Evolutionary conservation across 1,140 invertebrate species (phyloP).

Genomic region (Zophobas atratus): DNA sequence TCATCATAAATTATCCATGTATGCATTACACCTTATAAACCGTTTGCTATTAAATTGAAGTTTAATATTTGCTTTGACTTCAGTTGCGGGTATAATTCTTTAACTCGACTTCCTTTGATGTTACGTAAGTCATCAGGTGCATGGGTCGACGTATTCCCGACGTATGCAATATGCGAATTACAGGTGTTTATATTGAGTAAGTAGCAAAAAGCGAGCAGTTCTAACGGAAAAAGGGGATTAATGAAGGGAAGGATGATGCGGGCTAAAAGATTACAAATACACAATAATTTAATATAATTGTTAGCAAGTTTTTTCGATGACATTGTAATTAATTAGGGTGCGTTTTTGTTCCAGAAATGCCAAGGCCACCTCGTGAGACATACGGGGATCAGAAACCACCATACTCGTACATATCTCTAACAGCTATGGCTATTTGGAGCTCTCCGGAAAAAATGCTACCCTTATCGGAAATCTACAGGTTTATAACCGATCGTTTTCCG

Average conservation of each 20-base stretch:
- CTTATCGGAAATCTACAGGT: constrained; percentile 93
- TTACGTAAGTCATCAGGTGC: constrained; percentile 37
- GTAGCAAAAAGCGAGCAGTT: not conserved
- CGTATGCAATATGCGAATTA: not conserved
- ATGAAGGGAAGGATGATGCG: constrained; percentile 11
- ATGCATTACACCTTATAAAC: constrained; percentile 36
- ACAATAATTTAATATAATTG: not conserved
- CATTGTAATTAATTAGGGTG: constrained; percentile 32
- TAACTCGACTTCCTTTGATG: constrained; percentile 23
- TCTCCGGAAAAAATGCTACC: constrained; percentile 96
- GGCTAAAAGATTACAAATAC: constrained; percentile 22
- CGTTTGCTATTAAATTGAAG: constrained; percentile 36
- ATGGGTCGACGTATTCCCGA: not conserved
- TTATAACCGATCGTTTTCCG: constrained; percentile 92
- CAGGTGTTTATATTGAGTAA: constrained; percentile 5
- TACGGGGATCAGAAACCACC: constrained; percentile 97
- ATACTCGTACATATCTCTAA: constrained; percentile 97
- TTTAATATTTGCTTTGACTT: constrained; percentile 42
- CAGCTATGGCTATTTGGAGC: constrained; percentile 97
- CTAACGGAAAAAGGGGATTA: constrained; percentile 3
- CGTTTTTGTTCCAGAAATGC: constrained; percentile 75
- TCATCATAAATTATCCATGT: constrained; percentile 36
- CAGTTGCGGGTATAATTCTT: constrained; percentile 40
- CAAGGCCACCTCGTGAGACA: constrained; percentile 90
- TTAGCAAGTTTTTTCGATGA: constrained; percentile 29